Base-by-base conservation (phyloP, 2,888 invertebrate species). In the Marronus borbonicus region DNA sequence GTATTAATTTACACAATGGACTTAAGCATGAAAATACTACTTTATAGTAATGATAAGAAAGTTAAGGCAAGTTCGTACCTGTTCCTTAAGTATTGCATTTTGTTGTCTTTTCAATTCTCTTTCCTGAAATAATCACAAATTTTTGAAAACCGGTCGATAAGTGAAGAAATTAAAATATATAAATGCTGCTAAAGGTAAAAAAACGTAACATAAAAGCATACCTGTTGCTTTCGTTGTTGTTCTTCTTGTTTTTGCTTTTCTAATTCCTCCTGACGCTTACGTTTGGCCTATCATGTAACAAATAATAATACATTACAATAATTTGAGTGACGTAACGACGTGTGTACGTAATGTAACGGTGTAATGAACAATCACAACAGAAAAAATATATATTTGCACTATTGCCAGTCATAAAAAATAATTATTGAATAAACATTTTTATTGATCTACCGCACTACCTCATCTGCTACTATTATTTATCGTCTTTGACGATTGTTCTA, bases 31-130 rank as follows among this genome's bases (percentile, higher is more conserved):
- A 78, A 65, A 60, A 62, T 72, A 66, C 77, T 78, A 78, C 74
- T 62, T 72, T 55, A 72, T 65, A 64, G 55, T 17, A 20, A 60
- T 78, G 31, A 17, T 70, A 76, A 50, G 50, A 69, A 55, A 64
- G 31, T 65, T 8, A 49, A 20, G 62, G 20, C 4, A 17, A 36
- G 10, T 80, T 87, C 91, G 91, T 91, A 97, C 97, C 95, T 97
- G 97, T 90, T 97, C 97, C 90, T 97, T 97, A 84, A 96, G 90
- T 86, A 97, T 91, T 82, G 96, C 94, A 72, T 96, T 94, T 87
- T 97, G 97, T 87, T 97, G 96, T 85, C 96, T 91, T 89, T 97
- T 97, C 86, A 96, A 89, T 90, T 97, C 97, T 87, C 96, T 93
- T 88, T 97, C 97, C 97, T 97, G 91, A 78, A 93, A 91, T 89